These are phyloP conservation scores for Illadopsis cleaveri DNA, from an alignment of 2,113 vertebrate genomes.

Conservation along the genomic window DNA sequence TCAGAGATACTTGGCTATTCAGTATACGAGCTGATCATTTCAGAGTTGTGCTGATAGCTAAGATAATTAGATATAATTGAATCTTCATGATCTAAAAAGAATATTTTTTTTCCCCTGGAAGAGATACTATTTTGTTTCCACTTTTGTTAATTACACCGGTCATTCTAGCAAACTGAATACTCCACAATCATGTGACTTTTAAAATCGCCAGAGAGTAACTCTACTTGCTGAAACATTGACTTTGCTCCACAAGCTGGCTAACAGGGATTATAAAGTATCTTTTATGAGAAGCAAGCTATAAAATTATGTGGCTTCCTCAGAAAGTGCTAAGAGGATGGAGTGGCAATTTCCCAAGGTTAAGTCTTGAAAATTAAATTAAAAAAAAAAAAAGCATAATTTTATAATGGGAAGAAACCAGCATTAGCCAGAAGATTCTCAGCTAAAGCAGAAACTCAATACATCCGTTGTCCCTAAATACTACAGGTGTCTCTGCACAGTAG, in stretches of 20 bases:
- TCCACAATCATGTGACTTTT: neutral
- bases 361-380: conserved; percentile 24
- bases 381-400: neutral
- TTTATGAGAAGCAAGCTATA: conserved; percentile 15
- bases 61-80: conserved; percentile 69
- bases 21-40: conserved; percentile 30
- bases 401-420: conserved; percentile 22
- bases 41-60: neutral
- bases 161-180: neutral
- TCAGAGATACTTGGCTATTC: conserved; percentile 23
- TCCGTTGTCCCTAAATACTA: conserved; percentile 57
- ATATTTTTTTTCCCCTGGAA: neutral
- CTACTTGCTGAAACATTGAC: neutral
- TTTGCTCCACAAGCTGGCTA: neutral
- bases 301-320: conserved; percentile 30
- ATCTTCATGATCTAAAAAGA: conserved; percentile 22
- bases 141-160: neutral
- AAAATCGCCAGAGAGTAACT: neutral
- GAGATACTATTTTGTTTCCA: conserved; percentile 3
- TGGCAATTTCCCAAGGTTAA: conserved; percentile 52
- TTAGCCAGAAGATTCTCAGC: conserved; percentile 10
- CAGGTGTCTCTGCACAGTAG: conserved; percentile 49
- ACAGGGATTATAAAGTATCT: neutral
- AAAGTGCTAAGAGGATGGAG: conserved; percentile 30
- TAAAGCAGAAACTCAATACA: conserved; percentile 45